Conservation (phyloP, 1,140 invertebrate species). For the Nomia melanderi region DNA sequence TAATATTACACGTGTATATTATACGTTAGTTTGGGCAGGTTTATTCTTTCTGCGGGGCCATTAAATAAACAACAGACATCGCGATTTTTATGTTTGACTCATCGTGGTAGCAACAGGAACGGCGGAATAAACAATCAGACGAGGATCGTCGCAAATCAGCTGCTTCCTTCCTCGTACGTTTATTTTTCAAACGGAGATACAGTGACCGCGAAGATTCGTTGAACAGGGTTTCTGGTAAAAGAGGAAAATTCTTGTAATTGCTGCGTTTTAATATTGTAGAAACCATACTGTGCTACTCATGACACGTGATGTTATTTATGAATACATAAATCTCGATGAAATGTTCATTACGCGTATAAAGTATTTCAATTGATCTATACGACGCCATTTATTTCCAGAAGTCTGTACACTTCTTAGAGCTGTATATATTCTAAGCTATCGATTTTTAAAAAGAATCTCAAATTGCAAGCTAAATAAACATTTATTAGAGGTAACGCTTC, state of each 20-base stretch:
- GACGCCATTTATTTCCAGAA: too few relatives aligned
- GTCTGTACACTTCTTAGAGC: too few relatives aligned
- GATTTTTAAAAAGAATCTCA: too few relatives aligned
- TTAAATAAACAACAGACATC: constrained; percentile 3
- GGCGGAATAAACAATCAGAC: constrained; percentile 32
- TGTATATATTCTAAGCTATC: too few relatives aligned
- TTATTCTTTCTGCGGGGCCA: constrained; percentile 2
- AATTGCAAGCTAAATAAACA: too few relatives aligned
- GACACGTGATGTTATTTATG: neutral
- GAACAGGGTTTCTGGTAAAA: constrained; percentile 7
- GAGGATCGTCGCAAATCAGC: constrained; percentile 10
- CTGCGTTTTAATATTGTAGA: neutral
- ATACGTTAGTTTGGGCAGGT: neutral
- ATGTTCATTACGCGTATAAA: neutral
- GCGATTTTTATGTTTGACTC: constrained; percentile 39
- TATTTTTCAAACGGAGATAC: constrained; percentile 24
- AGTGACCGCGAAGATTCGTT: constrained; percentile 12
- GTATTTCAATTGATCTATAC: too few relatives aligned
- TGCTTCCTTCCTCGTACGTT: constrained; percentile 19
- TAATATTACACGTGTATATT: neutral
- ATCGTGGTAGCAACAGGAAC: neutral
- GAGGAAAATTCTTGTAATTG: constrained; percentile 8
- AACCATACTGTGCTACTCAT: neutral
- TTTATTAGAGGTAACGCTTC: too few relatives aligned
- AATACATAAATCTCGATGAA: neutral